A percentile compares a stretch with the other conserved stretches of the same genome.
phyloP scores from a whole-genome alignment of 2,888 invertebrate species.

The Drosophila paracracens region DNA sequence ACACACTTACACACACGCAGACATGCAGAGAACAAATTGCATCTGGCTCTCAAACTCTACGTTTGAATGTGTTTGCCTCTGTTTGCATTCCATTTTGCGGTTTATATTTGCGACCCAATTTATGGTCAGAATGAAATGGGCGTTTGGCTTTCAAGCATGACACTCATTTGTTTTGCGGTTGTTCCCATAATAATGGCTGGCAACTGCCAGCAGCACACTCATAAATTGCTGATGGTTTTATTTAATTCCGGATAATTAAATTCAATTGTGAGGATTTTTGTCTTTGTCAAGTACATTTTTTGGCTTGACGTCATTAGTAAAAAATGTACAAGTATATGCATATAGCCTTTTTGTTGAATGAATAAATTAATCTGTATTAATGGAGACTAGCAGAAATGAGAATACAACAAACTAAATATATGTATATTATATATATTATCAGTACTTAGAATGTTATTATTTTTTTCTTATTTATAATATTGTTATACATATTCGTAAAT shows the following conservation, averaged over 20 bases:
- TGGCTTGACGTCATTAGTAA: conserved; percentile 8
- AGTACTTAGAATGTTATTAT: no score
- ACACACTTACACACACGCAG: neutral
- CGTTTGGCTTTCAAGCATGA: conserved; percentile 38
- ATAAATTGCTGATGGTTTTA: conserved; percentile 20
- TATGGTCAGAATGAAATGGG: conserved; percentile 39
- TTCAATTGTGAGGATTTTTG: conserved; percentile 59
- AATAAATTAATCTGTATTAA: neutral
- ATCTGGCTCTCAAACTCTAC: conserved; percentile 19
- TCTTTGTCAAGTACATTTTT: conserved; percentile 21
- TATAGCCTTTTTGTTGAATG: neutral
- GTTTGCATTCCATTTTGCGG: conserved; percentile 52
- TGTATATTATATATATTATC: no score
- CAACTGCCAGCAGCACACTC: conserved; percentile 38
- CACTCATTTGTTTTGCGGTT: conserved; percentile 66
- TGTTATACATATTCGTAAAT: no score
- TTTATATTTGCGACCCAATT: conserved; percentile 65
- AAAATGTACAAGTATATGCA: neutral
- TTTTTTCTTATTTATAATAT: no score
- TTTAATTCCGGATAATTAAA: conserved; percentile 64
- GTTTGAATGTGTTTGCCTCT: conserved; percentile 7
- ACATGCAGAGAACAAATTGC: conserved; percentile 33
- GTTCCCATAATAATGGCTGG: conserved; percentile 55
- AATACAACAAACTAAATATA: no score
- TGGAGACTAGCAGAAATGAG: neutral